phyloP scores from a whole-genome alignment of 1,140 invertebrate species.

The Pseudoatta argentina region DNA sequence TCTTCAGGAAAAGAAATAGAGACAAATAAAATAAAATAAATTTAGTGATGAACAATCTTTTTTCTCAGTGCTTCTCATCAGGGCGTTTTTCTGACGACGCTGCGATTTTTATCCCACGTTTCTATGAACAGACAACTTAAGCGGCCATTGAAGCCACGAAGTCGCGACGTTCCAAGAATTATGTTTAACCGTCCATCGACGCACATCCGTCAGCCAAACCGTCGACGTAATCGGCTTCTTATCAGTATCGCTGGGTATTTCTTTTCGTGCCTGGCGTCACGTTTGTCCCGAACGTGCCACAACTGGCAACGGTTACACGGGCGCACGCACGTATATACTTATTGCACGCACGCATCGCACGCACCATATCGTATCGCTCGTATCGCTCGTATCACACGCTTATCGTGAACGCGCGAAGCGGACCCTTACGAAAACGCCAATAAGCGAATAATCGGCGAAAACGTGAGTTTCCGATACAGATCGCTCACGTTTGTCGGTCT shows the following conservation, averaged over 20 bases:
- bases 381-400: not conserved
- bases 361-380: constrained; percentile 1
- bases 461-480: constrained; percentile 3
- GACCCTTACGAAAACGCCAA: not conserved
- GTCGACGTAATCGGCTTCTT: constrained; percentile 69
- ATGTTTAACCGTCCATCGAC: not conserved
- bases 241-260: constrained; percentile 69
- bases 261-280: constrained; percentile 73
- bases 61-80: not conserved
- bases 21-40: too few species aligned
- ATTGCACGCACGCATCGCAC: constrained; percentile 1
- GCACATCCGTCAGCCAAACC: constrained; percentile 41
- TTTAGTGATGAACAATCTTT: too few species aligned
- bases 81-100: not conserved
- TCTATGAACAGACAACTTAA: constrained; percentile 17
- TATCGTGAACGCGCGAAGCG: not conserved
- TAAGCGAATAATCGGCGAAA: not conserved
- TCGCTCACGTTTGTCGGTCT: constrained; percentile 8
- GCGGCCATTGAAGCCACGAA: not conserved
- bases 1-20: too few species aligned
- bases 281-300: constrained; percentile 77
- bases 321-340: not conserved
- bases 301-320: not conserved
- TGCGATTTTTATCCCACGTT: constrained; percentile 45
- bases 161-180: constrained; percentile 42